A percentile compares a stretch with the other conserved stretches of the same genome.
phyloP scores from a whole-genome alignment of 2,113 vertebrate species.

The Mormoops blainvillei region DNA sequence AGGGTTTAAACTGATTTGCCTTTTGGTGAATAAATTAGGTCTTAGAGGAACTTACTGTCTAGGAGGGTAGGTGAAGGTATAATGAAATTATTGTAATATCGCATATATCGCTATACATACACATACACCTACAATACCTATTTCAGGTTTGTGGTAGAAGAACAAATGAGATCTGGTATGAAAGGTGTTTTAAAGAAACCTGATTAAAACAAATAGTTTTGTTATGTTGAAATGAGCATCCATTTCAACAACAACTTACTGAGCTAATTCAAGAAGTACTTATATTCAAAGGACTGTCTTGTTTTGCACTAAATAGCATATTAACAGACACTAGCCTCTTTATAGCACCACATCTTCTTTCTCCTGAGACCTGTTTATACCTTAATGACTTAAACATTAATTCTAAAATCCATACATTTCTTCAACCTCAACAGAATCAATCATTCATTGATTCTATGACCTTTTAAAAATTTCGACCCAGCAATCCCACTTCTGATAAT shows the following conservation, averaged over 20 bases:
- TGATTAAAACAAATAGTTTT: neutral
- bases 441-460: neutral
- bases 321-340: neutral
- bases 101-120: neutral
- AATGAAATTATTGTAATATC: neutral
- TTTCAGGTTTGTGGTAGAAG: neutral
- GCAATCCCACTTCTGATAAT: no score
- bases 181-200: neutral
- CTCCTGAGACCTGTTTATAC: no score
- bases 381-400: no score
- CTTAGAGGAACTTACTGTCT: neutral
- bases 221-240: neutral
- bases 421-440: neutral
- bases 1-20: constrained; percentile 13
- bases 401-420: neutral
- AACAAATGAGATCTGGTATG: neutral
- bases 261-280: neutral
- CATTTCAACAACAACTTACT: neutral
- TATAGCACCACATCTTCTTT: neutral
- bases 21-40: neutral
- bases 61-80: neutral
- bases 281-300: neutral
- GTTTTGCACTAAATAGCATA: neutral
- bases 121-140: neutral
- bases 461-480: neutral